These are phyloP conservation scores for Drosophila siamana DNA, from an alignment of 2,888 invertebrate species.

Conservation along the genomic window DNA sequence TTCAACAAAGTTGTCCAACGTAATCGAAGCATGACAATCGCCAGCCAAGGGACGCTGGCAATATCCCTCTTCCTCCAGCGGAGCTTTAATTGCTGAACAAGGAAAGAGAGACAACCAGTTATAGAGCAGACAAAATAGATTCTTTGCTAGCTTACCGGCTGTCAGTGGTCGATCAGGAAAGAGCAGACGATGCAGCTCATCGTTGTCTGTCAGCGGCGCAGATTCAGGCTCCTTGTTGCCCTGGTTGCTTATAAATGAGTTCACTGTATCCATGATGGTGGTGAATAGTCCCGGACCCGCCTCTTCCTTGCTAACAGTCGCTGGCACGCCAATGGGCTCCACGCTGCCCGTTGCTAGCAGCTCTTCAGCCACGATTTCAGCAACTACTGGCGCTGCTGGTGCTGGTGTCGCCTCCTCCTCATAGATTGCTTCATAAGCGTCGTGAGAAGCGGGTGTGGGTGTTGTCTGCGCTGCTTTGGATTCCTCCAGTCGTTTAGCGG, in stretches of 20 bases:
- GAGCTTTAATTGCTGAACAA: conserved; percentile 2
- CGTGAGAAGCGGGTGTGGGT: background rate
- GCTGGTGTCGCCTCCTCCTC: conserved; percentile 24
- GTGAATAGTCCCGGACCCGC: conserved; percentile 79
- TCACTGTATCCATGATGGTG: conserved; percentile 83
- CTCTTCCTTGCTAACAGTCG: conserved; percentile 44
- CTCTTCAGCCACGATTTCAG: conserved; percentile 1
- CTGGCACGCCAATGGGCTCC: conserved; percentile 46
- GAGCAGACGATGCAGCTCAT: conserved; percentile 76
- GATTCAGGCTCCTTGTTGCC: conserved; percentile 37
- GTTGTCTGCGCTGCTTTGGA: background rate
- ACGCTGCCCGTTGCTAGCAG: conserved; percentile 43
- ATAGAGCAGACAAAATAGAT: background rate
- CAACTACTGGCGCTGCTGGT: background rate
- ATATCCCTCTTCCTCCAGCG: conserved; percentile 35
- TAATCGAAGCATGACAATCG: conserved; percentile 42
- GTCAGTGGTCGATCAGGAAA: conserved; percentile 52
- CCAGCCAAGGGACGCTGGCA: conserved; percentile 45
- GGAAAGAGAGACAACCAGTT: background rate
- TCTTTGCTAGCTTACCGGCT: conserved; percentile 26
- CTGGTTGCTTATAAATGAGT: conserved; percentile 71
- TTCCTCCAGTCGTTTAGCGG: background rate
- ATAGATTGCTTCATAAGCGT: background rate
- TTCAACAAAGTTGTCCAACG: conserved; percentile 72
- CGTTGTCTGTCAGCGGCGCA: conserved; percentile 24